Conservation (phyloP, 2,113 vertebrate species). For the Cryptomyrus ogoouensis region DNA sequence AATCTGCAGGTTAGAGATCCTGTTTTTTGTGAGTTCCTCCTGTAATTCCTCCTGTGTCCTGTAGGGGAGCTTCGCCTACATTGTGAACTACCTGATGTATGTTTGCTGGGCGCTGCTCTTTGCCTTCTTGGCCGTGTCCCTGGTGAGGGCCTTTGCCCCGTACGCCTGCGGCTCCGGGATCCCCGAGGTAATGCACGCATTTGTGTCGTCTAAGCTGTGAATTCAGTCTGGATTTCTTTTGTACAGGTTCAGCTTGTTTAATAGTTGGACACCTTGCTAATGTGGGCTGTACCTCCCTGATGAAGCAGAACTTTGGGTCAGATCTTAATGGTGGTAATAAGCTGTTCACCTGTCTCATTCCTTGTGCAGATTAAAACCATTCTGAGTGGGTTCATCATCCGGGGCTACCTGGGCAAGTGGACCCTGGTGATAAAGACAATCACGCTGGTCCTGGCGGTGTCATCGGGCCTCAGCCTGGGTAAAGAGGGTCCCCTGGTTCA, state of each 20-base stretch:
- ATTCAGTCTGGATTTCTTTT: not conserved
- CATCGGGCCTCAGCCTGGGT: conserved; percentile 78
- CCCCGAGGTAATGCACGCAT: conserved; percentile 63
- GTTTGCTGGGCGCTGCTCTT: conserved; percentile 74
- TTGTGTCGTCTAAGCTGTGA: not conserved
- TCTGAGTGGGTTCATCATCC: conserved; percentile 82
- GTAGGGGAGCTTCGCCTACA: conserved; percentile 70
- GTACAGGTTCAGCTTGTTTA: not conserved
- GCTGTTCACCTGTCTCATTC: not conserved
- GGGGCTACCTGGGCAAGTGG: conserved; percentile 83
- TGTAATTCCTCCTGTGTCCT: conserved; percentile 13
- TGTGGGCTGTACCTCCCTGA: not conserved
- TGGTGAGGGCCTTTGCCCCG: conserved; percentile 76
- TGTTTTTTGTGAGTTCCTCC: not conserved
- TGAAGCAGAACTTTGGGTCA: not conserved
- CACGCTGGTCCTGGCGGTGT: conserved; percentile 76
- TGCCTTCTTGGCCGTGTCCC: conserved; percentile 72
- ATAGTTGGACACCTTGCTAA: not conserved
- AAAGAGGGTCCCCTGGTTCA: conserved; percentile 82
- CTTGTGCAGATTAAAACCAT: conserved; percentile 77
- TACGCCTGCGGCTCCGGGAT: conserved; percentile 82
- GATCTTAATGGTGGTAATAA: not conserved
- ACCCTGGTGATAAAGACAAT: conserved; percentile 80
- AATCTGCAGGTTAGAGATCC: not conserved
- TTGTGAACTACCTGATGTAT: conserved; percentile 75